A percentile compares a stretch with the other conserved stretches of the same genome.
These are phyloP conservation scores for Nycticorax nycticorax DNA, from an alignment of 2,113 vertebrate genomes.

Conservation along the genomic window DNA sequence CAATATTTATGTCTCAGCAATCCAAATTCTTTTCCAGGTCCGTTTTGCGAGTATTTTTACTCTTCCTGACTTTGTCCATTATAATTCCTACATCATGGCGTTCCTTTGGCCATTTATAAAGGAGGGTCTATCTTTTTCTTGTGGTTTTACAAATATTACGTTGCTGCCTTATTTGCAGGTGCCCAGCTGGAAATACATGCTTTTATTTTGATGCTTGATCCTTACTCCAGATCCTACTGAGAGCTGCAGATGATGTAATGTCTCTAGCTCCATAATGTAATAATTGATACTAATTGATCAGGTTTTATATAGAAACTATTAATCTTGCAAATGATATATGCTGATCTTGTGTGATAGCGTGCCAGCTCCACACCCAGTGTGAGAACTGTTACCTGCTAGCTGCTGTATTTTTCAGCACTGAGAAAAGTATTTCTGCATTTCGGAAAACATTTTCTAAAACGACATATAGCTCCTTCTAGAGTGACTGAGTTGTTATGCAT, in stretches of 20 bases:
- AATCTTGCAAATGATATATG: background rate
- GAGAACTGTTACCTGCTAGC: background rate
- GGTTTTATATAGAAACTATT: background rate
- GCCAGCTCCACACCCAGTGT: rapidly evolving
- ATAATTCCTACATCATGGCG: background rate
- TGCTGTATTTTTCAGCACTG: background rate
- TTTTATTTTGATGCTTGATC: background rate
- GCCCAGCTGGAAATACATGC: background rate
- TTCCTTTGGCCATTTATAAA: background rate
- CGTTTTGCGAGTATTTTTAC: background rate
- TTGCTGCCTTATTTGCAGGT: background rate
- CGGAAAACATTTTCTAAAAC: background rate
- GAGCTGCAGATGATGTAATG: background rate
- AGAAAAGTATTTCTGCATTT: background rate
- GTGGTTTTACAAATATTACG: background rate
- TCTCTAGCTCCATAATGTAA: background rate
- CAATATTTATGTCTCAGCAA: background rate
- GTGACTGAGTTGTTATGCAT: background rate
- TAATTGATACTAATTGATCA: background rate
- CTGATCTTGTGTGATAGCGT: background rate
- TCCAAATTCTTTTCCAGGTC: background rate
- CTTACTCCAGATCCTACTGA: background rate
- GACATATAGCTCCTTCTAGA: background rate
- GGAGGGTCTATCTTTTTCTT: background rate
- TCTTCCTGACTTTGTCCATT: background rate